phyloP scores from a whole-genome alignment of 2,113 vertebrate genomes.

The Tauraco erythrolophus region DNA sequence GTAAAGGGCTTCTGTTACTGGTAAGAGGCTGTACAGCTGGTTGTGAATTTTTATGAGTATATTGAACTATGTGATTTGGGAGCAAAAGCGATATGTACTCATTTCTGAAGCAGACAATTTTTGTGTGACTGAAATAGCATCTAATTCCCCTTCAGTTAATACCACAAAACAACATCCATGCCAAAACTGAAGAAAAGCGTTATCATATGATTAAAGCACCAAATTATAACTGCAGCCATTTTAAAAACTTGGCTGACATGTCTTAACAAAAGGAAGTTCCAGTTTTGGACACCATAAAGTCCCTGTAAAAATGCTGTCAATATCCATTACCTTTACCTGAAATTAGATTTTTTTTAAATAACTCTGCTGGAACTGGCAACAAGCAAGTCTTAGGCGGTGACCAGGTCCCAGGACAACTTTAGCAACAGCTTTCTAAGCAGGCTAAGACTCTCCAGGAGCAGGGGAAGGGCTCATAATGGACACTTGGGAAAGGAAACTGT shows the following conservation, averaged over 20 bases:
- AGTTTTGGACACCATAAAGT: neutral
- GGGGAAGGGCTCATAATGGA: neutral
- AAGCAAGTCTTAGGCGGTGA: neutral
- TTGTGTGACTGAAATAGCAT: neutral
- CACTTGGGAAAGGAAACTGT: neutral
- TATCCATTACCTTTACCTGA: neutral
- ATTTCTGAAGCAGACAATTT: neutral
- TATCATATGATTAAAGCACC: neutral
- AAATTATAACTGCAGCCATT: neutral
- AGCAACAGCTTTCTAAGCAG: neutral
- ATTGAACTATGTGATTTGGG: neutral
- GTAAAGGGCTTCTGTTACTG: neutral
- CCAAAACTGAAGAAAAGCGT: neutral
- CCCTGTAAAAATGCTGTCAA: neutral
- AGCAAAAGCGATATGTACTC: neutral
- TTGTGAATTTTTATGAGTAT: neutral
- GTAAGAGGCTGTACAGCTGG: neutral
- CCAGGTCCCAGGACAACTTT: neutral
- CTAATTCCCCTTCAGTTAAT: neutral
- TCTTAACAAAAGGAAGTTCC: neutral
- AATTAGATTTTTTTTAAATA: neutral
- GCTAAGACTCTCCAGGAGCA: neutral
- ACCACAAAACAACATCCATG: neutral
- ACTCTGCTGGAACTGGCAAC: neutral
- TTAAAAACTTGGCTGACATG: neutral